Conservation (phyloP, 2,113 vertebrate genomes). For the Coturnix japonica region DNA sequence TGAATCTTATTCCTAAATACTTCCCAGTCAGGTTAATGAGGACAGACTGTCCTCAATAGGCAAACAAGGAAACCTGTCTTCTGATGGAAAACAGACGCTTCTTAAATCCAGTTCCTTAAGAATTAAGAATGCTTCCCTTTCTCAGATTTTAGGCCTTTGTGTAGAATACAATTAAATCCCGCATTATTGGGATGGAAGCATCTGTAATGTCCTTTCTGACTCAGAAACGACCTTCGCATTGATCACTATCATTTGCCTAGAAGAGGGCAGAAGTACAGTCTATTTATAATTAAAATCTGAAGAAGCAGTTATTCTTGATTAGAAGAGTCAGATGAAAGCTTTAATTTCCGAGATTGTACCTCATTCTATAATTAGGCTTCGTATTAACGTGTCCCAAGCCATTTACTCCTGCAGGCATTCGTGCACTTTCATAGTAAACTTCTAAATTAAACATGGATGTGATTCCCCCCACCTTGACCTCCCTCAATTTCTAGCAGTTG, state of each 20-base stretch:
- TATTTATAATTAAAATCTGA: not conserved
- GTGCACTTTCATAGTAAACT: not conserved
- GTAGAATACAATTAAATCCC: not conserved
- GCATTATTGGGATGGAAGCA: not conserved
- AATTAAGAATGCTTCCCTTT: not conserved
- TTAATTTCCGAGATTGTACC: not conserved
- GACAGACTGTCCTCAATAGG: not conserved
- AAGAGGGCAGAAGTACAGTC: not conserved
- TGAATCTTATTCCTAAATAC: fast-evolving
- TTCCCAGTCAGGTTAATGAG: fast-evolving
- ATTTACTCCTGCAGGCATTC: not conserved
- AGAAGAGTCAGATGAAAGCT: not conserved
- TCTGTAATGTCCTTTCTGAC: not conserved
- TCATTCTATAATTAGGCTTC: not conserved
- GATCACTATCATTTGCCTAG: not conserved
- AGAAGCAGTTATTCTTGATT: not conserved
- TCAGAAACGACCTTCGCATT: not conserved
- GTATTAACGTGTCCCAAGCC: not conserved
- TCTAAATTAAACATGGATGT: not conserved
- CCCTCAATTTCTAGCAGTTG: not conserved
- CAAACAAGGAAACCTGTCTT: fast-evolving
- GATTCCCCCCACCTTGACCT: not conserved
- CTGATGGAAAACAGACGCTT: fast-evolving
- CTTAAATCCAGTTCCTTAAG: not conserved
- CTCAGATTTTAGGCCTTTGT: not conserved